These are phyloP conservation scores for Girardinus metallicus DNA, from an alignment of 2,797 vertebrate species.

Conservation along the genomic window DNA sequence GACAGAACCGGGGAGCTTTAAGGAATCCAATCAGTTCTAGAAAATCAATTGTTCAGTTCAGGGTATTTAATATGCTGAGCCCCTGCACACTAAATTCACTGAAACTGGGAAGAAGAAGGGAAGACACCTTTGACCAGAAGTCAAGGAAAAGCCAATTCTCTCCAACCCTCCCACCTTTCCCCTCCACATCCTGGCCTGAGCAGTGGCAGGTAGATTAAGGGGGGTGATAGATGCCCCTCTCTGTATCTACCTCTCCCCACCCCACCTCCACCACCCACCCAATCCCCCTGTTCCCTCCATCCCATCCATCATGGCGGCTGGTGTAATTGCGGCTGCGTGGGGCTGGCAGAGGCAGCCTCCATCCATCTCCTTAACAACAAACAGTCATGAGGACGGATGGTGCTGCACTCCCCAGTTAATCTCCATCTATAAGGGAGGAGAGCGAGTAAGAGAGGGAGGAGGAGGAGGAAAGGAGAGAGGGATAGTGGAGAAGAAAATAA, in stretches of 20 bases:
- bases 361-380: slow-evolving; percentile 90
- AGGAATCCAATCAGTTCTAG: slow-evolving; percentile 54
- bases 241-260: slow-evolving; percentile 75
- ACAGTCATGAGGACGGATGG: slow-evolving; percentile 88
- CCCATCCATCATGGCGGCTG: slow-evolving; percentile 84
- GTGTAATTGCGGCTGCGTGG: slow-evolving; percentile 86
- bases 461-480: slow-evolving; percentile 10
- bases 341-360: slow-evolving; percentile 84
- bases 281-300: slow-evolving; percentile 62
- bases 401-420: slow-evolving; percentile 81
- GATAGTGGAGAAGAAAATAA: slow-evolving; percentile 61
- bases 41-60: slow-evolving; percentile 58
- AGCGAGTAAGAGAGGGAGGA: neutral
- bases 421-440: slow-evolving; percentile 81
- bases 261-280: slow-evolving; percentile 53
- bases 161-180: neutral
- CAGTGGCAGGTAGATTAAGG: slow-evolving; percentile 87
- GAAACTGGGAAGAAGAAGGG: slow-evolving; percentile 22
- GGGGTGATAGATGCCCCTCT: slow-evolving; percentile 83
- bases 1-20: slow-evolving; percentile 20
- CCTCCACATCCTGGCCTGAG: slow-evolving; percentile 49
- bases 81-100: slow-evolving; percentile 32
- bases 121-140: slow-evolving; percentile 61
- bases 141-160: slow-evolving; percentile 35
- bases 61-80: slow-evolving; percentile 58